Evolutionary conservation across 1,140 invertebrate genomes (phyloP).

Genomic region (Bombus balteatus): DNA sequence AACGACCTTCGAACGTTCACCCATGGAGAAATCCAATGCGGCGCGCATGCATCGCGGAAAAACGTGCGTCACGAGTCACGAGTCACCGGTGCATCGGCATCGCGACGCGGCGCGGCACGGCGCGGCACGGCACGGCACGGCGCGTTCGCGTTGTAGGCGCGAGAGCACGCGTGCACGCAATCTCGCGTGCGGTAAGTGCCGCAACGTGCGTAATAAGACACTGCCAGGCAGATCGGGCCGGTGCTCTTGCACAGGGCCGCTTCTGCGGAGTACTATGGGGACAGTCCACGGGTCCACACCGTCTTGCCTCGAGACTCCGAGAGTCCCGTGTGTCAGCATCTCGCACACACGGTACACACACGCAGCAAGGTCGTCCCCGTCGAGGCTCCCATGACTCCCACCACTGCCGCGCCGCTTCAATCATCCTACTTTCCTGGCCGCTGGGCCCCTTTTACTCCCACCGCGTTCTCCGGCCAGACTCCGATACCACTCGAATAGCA

Average conservation of each 20-base stretch:
- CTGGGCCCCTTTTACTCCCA: conserved; percentile 37
- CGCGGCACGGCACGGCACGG: neutral
- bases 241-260: conserved; percentile 44
- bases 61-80: conserved; percentile 3
- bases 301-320: conserved; percentile 12
- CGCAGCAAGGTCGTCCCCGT: conserved; percentile 55
- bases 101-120: neutral
- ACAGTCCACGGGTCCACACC: conserved; percentile 43
- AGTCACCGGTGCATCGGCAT: neutral
- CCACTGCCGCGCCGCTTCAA: conserved; percentile 26
- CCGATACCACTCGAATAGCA: conserved; percentile 21
- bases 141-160: neutral
- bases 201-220: conserved; percentile 58
- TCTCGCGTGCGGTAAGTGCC: conserved; percentile 44
- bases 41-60: conserved; percentile 25
- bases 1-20: conserved; percentile 42
- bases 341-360: neutral
- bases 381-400: conserved; percentile 39
- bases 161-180: conserved; percentile 18
- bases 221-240: conserved; percentile 42
- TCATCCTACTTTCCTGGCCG: conserved; percentile 50
- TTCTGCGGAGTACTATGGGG: conserved; percentile 50
- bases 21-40: neutral
- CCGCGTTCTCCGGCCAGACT: neutral
- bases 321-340: conserved; percentile 6